Base-by-base conservation (phyloP, 64 coral and sea anemone species). In the Stichodactyla helianthus region DNA sequence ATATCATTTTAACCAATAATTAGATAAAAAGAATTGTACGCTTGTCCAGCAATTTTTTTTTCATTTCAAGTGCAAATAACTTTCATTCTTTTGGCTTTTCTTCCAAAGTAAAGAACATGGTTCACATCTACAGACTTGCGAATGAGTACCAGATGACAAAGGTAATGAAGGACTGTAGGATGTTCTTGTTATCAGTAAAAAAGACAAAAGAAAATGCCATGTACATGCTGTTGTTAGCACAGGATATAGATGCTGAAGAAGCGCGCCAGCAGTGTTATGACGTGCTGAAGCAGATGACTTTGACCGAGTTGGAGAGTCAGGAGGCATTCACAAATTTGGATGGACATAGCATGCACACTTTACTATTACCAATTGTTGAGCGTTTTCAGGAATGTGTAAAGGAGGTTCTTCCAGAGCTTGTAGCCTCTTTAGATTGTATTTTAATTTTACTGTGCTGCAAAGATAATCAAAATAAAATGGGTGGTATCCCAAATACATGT, bases 131-230 rank as follows among this genome's bases (percentile, higher is more conserved):
- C 35, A 50, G 78, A 15, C 78, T 80, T 80, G 78, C 78, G 44
- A 17, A 80, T 44, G 78, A 80, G 19, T 80, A 51, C 78, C 78
- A 80, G 27, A 80, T 80, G 17, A 10, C 12, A 80, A 51, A 16
- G 19, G 28, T 31, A 31, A 54, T 80, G 35, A 80, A 54, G 15
- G 52, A 20, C 35, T 80, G 78, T 27, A 50, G 35, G 5, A 80
- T 51, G 35, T 80, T 80, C 78, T 80, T 80, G 78, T 16, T 1
- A 51, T 51, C 78, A 50, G 78, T 54, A 54, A 54, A 0, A 54
- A 80, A 80, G 52, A 80, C 78, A 15, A 80, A 80, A 54, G 78
- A 80, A 31, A 80, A 80, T 23, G 28, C 78, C 78, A 80, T 80
- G 19, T 31, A 80, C 3, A 54, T 80, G 35, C 10, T 80, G 17